Evolutionary conservation across 2,888 invertebrate species (phyloP).

Genomic region (Minunthozetes semirufus): DNA sequence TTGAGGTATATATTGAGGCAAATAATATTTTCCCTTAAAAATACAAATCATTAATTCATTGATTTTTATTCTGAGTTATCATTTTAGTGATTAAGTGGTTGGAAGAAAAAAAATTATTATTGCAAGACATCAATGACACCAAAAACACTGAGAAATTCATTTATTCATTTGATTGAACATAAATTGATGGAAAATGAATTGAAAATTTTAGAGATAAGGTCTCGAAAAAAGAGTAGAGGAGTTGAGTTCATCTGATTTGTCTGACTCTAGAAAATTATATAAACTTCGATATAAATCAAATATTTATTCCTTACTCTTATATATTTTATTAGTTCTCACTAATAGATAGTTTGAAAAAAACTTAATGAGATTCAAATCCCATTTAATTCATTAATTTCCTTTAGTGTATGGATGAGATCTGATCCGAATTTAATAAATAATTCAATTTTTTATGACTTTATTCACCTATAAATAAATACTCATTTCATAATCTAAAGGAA

Average conservation of each 20-base stretch:
- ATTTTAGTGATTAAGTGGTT: constrained; percentile 2
- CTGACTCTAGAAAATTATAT: background rate
- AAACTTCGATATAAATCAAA: constrained; percentile 12
- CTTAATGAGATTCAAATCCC: constrained; percentile 19
- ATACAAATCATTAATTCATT: constrained; percentile 17
- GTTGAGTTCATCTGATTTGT: constrained; percentile 20
- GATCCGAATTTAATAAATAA: constrained; percentile 14
- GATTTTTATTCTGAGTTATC: constrained; percentile 13
- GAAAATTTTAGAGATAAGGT: background rate
- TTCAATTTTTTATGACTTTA: constrained; percentile 26
- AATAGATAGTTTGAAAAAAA: background rate
- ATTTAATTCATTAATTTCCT: constrained; percentile 22
- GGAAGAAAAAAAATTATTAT: background rate
- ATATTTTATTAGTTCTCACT: constrained; percentile 8
- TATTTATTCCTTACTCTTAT: constrained; percentile 13
- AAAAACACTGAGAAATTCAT: constrained; percentile 16
- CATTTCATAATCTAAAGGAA: background rate
- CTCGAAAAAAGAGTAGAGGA: constrained; percentile 16
- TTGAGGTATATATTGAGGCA: background rate
- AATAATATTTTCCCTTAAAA: background rate
- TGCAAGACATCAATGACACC: background rate
- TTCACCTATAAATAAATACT: constrained; percentile 23
- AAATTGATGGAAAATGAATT: constrained; percentile 12
- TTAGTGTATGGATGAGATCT: background rate
- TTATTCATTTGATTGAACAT: constrained; percentile 9